These are phyloP conservation scores for Ascidia mentula DNA, from an alignment of 23 tunicate species.

Conservation along the genomic window DNA sequence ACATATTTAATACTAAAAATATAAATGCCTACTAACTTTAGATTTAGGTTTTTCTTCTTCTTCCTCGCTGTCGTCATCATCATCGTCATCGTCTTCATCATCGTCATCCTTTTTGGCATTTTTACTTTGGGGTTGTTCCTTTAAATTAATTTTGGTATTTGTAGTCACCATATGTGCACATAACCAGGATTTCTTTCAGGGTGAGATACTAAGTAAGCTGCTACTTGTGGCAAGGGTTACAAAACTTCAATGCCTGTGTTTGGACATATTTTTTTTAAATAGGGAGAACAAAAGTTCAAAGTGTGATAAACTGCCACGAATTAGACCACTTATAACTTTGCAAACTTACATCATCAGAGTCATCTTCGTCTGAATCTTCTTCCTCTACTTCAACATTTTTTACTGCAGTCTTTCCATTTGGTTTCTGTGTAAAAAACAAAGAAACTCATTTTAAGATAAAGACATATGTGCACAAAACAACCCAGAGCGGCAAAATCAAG, in stretches of 20 bases:
- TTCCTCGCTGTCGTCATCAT: constrained; percentile 33
- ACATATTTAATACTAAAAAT: too few relatives aligned
- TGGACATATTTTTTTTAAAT: too few relatives aligned
- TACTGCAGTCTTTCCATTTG: not conserved
- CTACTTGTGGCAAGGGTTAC: too few relatives aligned
- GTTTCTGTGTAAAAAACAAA: not conserved
- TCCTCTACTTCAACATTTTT: not conserved
- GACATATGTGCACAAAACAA: not conserved
- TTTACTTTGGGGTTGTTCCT: not conserved
- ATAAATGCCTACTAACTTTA: not conserved
- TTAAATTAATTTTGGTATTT: too few relatives aligned
- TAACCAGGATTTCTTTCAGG: too few relatives aligned
- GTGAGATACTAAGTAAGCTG: too few relatives aligned
- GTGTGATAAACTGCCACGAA: not conserved
- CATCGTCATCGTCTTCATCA: constrained; percentile 26
- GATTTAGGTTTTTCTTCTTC: constrained; percentile 21
- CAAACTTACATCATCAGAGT: constrained; percentile 30
- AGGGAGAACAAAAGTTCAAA: too few relatives aligned
- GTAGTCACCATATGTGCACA: too few relatives aligned
- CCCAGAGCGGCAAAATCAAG: too few relatives aligned
- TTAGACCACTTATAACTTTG: not conserved
- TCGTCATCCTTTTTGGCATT: constrained; percentile 18
- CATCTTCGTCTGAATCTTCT: constrained; percentile 24
- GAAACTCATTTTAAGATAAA: not conserved
- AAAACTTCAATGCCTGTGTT: too few relatives aligned